These are phyloP conservation scores for Rhyacichthys aspro DNA, from an alignment of 2,797 vertebrate genomes.

Conservation along the genomic window DNA sequence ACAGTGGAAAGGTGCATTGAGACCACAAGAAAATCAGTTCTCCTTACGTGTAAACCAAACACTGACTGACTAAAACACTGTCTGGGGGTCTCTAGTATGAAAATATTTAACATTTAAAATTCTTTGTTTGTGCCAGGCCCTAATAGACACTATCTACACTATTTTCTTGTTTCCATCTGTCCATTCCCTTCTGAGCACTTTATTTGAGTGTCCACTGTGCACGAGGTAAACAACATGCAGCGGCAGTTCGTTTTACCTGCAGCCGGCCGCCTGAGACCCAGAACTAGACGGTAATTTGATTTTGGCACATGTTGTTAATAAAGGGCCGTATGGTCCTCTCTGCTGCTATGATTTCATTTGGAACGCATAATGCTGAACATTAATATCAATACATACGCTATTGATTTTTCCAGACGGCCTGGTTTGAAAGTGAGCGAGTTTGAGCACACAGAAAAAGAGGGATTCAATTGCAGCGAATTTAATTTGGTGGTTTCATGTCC, in stretches of 20 bases:
- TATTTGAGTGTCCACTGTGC: slow-evolving; percentile 1
- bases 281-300: slow-evolving; percentile 59
- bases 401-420: slow-evolving; percentile 72
- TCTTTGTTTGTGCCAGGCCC: not conserved
- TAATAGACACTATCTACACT: slow-evolving; percentile 15
- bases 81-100: too few relatives aligned
- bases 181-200: slow-evolving; percentile 14
- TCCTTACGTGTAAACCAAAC: too few relatives aligned
- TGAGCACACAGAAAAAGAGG: slow-evolving; percentile 47
- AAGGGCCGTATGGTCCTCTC: slow-evolving; percentile 65
- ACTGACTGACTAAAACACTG: too few relatives aligned
- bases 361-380: slow-evolving; percentile 73
- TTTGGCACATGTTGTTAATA: slow-evolving; percentile 73
- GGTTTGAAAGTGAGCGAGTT: slow-evolving; percentile 59
- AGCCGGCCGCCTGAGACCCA: slow-evolving; percentile 46
- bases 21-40: too few relatives aligned
- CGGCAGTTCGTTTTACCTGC: slow-evolving; percentile 53
- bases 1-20: too few relatives aligned
- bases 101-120: not conserved
- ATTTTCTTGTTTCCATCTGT: slow-evolving; percentile 32
- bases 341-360: slow-evolving; percentile 77
- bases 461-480: slow-evolving; percentile 78
- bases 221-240: slow-evolving; percentile 28
- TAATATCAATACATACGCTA: slow-evolving; percentile 79
- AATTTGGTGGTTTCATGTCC: slow-evolving; percentile 79